phyloP scores from a whole-genome alignment of 2,797 vertebrate species.

The Scarus forsteni region DNA sequence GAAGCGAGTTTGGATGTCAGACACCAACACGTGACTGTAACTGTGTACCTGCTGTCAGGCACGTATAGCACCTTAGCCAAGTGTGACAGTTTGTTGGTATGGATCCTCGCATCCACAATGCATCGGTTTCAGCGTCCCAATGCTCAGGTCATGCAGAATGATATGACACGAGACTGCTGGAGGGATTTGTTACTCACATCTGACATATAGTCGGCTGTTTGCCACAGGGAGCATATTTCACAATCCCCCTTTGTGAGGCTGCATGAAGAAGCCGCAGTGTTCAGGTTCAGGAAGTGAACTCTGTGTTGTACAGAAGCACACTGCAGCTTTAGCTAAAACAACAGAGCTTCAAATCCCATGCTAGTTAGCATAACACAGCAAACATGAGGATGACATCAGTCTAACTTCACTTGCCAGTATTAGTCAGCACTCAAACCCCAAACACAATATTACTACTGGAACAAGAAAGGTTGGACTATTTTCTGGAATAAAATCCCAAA shows the following conservation, averaged over 20 bases:
- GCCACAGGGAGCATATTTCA: slow-evolving; percentile 48
- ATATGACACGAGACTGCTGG: slow-evolving; percentile 38
- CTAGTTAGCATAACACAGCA: slow-evolving; percentile 39
- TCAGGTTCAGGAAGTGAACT: slow-evolving; percentile 1
- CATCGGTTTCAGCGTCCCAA: slow-evolving; percentile 28
- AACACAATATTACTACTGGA: slow-evolving; percentile 13
- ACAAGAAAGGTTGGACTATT: slow-evolving; percentile 1
- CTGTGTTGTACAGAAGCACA: slow-evolving; percentile 22
- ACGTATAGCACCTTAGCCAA: slow-evolving; percentile 25
- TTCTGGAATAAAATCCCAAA: background rate
- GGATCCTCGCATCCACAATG: slow-evolving; percentile 12
- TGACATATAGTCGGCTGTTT: slow-evolving; percentile 39
- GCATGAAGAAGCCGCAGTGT: slow-evolving; percentile 6
- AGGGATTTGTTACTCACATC: slow-evolving; percentile 39
- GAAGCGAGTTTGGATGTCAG: slow-evolving; percentile 26
- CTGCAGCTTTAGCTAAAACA: slow-evolving; percentile 42
- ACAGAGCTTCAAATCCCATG: slow-evolving; percentile 27
- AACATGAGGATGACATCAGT: slow-evolving; percentile 27
- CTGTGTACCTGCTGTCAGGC: slow-evolving; percentile 43
- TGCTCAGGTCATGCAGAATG: slow-evolving; percentile 22
- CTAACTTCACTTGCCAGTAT: slow-evolving; percentile 8
- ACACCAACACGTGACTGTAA: slow-evolving; percentile 44
- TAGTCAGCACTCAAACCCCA: slow-evolving; percentile 24
- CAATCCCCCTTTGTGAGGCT: slow-evolving; percentile 43
- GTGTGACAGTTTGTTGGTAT: slow-evolving; percentile 45